Evolutionary conservation across 2,113 vertebrate genomes (phyloP).

Genomic region (Turdus rufiventris): DNA sequence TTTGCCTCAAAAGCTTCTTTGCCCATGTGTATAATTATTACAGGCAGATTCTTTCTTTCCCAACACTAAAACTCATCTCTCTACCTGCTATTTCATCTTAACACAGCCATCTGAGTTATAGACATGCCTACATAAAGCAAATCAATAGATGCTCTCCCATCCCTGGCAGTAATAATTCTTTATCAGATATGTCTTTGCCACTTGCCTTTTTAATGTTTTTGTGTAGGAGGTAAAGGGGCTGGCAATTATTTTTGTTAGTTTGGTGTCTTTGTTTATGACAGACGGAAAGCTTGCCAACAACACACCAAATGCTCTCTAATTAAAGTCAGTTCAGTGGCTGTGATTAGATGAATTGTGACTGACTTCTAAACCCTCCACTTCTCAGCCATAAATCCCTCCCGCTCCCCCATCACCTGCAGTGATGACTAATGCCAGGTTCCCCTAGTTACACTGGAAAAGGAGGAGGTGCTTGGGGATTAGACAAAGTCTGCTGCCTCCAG

Average conservation of each 20-base stretch:
- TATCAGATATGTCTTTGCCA: background rate
- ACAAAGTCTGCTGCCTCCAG: background rate
- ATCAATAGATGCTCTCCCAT: background rate
- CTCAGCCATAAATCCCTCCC: background rate
- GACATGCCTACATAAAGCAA: background rate
- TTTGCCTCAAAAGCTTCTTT: background rate
- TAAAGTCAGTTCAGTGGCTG: background rate
- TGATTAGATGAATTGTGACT: background rate
- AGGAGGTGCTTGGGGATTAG: background rate
- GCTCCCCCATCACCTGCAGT: background rate
- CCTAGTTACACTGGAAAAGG: background rate
- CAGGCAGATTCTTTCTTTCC: background rate
- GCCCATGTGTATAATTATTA: background rate
- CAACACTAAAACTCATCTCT: background rate
- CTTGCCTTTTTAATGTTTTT: background rate
- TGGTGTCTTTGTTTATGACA: background rate
- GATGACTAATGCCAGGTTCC: background rate
- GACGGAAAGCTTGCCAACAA: slow-evolving; percentile 10
- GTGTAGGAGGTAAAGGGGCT: background rate
- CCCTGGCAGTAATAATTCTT: background rate
- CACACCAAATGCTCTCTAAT: background rate
- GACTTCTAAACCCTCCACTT: background rate
- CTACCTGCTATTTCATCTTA: background rate
- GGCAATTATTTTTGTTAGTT: background rate
- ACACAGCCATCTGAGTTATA: background rate